Base-by-base conservation (phyloP, 2,888 invertebrate species). In the Cenopis cana region DNA sequence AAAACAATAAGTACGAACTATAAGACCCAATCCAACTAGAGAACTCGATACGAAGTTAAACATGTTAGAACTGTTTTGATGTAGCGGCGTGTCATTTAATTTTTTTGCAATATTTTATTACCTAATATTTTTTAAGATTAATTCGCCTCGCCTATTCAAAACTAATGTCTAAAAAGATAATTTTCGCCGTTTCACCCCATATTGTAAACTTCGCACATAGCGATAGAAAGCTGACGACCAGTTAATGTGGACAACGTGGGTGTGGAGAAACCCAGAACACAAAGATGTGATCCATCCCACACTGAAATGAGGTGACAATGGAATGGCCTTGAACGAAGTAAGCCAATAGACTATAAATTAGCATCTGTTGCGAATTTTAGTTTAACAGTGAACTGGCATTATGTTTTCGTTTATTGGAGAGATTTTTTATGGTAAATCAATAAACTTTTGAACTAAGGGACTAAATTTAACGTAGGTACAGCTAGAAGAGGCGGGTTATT, bases 271-370 rank as follows among this genome's bases (percentile, higher is more conserved):
- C 67, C 52, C 49, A 17, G 46, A 24, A 29, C 46, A 18, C 6
- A 55, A n/a, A 49, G 49, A 17, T 61, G 46, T 38, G 59, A 46
- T 11, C 56, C 66, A 17, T 33, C 67, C 68, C 60, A 68, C 59
- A 52, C 38, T 9, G n/a, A 61, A 59, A 10, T 17, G 5, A 38
- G 54, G 24, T 50, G 62, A 56, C 69, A 69, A 56, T 62, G n/a
- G 38, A 36, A 29, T 69, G 62, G 24, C 69, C 69, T 69, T 69
- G 69, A 64, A 64, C 62, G 36, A 56, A 36, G 56, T 62, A 50
- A 61, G 62, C 33, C 46, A 24, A 24, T 18, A 17, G 38, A n/a
- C 62, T 56, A 69, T 69, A 69, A 62, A 62, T 69, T 49, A 62
- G 20, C 49, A 57, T 24, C 36, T 50, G 29, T 18, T 24, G 24